Percentiles rank a stretch among this genome's conserved stretches.
These are phyloP conservation scores for Megalurothrips usitatus DNA, from an alignment of 2,888 invertebrate species.

Conservation along the genomic window DNA sequence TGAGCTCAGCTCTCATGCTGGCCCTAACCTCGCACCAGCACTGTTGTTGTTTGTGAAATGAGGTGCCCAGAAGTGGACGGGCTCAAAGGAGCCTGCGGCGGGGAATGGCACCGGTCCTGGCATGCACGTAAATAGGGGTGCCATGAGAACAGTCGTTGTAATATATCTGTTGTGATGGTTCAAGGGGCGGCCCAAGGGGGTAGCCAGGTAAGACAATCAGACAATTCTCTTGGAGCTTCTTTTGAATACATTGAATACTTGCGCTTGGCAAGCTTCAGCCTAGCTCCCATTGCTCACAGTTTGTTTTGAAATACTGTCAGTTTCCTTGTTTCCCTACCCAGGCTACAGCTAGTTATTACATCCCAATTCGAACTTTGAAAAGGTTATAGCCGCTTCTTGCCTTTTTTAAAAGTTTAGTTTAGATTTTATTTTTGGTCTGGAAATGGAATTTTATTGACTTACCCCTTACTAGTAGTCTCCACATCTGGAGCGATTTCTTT, in stretches of 20 bases:
- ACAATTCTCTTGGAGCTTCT: neutral
- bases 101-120: neutral
- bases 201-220: neutral
- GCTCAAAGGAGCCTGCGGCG: neutral
- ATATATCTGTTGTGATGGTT: neutral
- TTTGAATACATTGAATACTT: neutral
- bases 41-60: constrained; percentile 4
- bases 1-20: neutral
- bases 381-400: too few species aligned
- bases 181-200: neutral
- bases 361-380: neutral
- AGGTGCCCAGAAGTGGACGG: neutral
- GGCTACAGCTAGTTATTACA: neutral
- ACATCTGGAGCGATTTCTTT: neutral
- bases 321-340: neutral
- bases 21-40: neutral
- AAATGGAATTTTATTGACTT: too few species aligned
- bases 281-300: neutral
- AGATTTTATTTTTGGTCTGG: neutral
- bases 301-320: neutral
- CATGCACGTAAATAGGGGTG: neutral
- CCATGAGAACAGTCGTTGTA: neutral
- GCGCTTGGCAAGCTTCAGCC: neutral
- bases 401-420: too few species aligned
- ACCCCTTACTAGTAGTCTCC: neutral